Percentiles rank a stretch among this genome's conserved stretches.
Evolutionary conservation across 2,113 vertebrate species (phyloP).

Genomic region (Paedocypris sp.): DNA sequence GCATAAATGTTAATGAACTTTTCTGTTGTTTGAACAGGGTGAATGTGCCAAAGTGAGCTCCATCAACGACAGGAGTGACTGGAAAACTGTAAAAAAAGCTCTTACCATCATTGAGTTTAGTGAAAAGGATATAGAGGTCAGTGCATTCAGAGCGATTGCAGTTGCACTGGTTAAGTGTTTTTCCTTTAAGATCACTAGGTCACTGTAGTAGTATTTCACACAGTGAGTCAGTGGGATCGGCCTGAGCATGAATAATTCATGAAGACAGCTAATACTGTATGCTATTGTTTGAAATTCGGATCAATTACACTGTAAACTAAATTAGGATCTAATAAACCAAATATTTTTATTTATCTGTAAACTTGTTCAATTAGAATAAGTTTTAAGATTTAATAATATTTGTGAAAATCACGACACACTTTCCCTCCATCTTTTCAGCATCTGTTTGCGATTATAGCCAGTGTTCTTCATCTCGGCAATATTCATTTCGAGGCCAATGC

Average conservation of each 20-base stretch:
- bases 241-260: too few relatives aligned
- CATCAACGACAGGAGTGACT: constrained; percentile 80
- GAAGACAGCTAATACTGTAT: too few relatives aligned
- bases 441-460: constrained; percentile 80
- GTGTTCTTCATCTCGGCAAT: constrained; percentile 87
- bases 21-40: constrained; percentile 57
- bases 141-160: not conserved
- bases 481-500: constrained; percentile 67
- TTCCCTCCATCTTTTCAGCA: constrained; percentile 61
- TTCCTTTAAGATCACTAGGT: not conserved
- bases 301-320: too few relatives aligned
- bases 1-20: too few relatives aligned
- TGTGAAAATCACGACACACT: too few relatives aligned
- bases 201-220: not conserved
- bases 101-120: constrained; percentile 78
- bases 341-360: too few relatives aligned
- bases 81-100: constrained; percentile 80
- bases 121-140: constrained; percentile 69
- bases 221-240: too few relatives aligned
- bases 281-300: too few relatives aligned
- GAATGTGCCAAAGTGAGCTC: constrained; percentile 77
- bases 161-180: not conserved
- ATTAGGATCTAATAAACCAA: too few relatives aligned
- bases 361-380: too few relatives aligned
- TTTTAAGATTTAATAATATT: too few relatives aligned